These are phyloP conservation scores for Bucco capensis DNA, from an alignment of 2,113 vertebrate species.

Conservation along the genomic window DNA sequence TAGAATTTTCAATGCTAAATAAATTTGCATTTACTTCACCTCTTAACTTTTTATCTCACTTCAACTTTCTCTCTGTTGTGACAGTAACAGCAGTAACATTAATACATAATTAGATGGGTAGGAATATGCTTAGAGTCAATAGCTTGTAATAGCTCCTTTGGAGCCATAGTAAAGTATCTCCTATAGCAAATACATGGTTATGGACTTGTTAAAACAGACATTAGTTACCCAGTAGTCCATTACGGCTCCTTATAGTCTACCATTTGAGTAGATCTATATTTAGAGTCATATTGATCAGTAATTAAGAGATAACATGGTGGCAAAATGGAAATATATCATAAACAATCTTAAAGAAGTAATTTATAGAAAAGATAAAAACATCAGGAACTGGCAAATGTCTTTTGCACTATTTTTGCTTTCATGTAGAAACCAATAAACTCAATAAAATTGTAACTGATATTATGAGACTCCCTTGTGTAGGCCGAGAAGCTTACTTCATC, in stretches of 20 bases:
- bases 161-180: constrained; percentile 63
- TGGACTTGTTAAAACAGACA: constrained; percentile 76
- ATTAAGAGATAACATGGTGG: constrained; percentile 51
- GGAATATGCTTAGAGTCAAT: constrained; percentile 36
- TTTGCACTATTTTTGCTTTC: background rate
- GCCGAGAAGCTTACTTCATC: background rate
- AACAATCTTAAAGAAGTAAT: constrained; percentile 32
- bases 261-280: constrained; percentile 71
- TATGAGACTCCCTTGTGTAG: background rate
- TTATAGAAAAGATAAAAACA: constrained; percentile 28
- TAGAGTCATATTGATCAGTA: constrained; percentile 73
- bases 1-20: background rate
- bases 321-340: constrained; percentile 48
- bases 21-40: background rate
- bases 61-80: background rate
- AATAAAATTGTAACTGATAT: constrained; percentile 15
- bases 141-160: constrained; percentile 62
- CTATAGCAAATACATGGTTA: constrained; percentile 72
- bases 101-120: constrained; percentile 38
- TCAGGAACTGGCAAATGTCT: background rate
- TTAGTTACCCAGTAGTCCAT: constrained; percentile 75
- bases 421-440: constrained; percentile 10
- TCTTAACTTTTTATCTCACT: background rate
- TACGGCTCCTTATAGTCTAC: constrained; percentile 78
- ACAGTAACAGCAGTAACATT: constrained; percentile 16